Conservation (phyloP, 2,888 invertebrate species). For the Pyrrhosoma nymphula region DNA sequence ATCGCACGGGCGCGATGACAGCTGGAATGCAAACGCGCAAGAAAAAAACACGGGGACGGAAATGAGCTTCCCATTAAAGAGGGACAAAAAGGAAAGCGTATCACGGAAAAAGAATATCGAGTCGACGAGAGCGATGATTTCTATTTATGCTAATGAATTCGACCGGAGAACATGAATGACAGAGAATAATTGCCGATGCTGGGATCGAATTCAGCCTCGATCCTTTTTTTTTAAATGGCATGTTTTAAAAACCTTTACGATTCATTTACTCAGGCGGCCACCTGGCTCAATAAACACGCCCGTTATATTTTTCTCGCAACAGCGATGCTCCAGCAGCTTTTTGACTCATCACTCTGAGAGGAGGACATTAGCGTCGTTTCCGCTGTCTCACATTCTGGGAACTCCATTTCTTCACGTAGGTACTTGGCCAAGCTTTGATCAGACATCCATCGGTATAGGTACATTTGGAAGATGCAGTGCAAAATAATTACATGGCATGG, state of each 20-base stretch:
- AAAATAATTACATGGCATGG: too few species aligned
- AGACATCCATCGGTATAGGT: too few species aligned
- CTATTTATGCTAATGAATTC: conserved; percentile 22
- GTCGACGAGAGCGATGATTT: conserved; percentile 14
- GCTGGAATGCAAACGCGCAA: conserved; percentile 23
- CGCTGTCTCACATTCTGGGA: neutral
- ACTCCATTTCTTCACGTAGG: neutral
- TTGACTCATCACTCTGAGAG: neutral
- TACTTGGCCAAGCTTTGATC: too few species aligned
- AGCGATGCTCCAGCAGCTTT: neutral
- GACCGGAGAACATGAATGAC: neutral
- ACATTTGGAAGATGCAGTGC: too few species aligned
- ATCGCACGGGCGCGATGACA: conserved; percentile 45
- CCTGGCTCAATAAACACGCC: neutral
- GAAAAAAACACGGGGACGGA: neutral
- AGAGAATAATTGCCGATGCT: neutral
- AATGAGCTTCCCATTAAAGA: conserved; percentile 34
- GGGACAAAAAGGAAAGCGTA: neutral
- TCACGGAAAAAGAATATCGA: neutral
- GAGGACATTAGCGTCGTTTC: neutral
- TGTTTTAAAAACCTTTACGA: neutral
- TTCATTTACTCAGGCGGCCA: neutral
- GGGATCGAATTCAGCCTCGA: neutral
- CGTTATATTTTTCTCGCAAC: too few species aligned
- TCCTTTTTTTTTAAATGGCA: neutral